phyloP scores from a whole-genome alignment of 2,888 invertebrate species.

The Prenolepis imparis region DNA sequence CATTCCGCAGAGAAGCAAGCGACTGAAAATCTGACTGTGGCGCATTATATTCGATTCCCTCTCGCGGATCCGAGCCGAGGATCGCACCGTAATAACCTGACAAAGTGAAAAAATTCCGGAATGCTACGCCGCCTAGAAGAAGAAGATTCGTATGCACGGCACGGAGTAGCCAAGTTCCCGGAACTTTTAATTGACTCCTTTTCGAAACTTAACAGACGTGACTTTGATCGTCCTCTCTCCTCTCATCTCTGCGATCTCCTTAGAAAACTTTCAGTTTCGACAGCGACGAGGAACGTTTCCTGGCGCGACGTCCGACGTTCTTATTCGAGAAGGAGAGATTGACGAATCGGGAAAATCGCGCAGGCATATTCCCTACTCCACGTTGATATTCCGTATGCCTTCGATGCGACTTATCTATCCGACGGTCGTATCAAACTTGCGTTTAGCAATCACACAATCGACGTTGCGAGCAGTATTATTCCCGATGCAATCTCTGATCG shows the following conservation, averaged over 20 bases:
- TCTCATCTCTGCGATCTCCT: conserved; percentile 63
- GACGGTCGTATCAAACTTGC: conserved; percentile 3
- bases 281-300: conserved; percentile 60
- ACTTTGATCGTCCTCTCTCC: conserved; percentile 72
- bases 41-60: conserved; percentile 48
- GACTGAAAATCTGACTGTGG: conserved; percentile 45
- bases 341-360: conserved; percentile 10
- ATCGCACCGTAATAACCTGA: conserved; percentile 61
- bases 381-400: conserved; percentile 21
- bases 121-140: conserved; percentile 37
- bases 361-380: background rate
- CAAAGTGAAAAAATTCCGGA: conserved; percentile 67
- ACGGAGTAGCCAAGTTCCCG: conserved; percentile 61
- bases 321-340: conserved; percentile 19
- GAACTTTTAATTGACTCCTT: conserved; percentile 81
- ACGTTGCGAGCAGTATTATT: conserved; percentile 35
- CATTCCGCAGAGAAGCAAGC: conserved; percentile 11
- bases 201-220: conserved; percentile 75
- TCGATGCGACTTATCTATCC: conserved; percentile 20
- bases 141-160: conserved; percentile 64
- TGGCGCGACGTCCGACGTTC: conserved; percentile 38
- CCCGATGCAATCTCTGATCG: conserved; percentile 43
- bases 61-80: conserved; percentile 36
- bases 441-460: conserved; percentile 33
- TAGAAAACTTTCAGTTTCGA: conserved; percentile 61